phyloP scores from a whole-genome alignment of 1,140 invertebrate genomes.

The Scaptomyza pallida region DNA sequence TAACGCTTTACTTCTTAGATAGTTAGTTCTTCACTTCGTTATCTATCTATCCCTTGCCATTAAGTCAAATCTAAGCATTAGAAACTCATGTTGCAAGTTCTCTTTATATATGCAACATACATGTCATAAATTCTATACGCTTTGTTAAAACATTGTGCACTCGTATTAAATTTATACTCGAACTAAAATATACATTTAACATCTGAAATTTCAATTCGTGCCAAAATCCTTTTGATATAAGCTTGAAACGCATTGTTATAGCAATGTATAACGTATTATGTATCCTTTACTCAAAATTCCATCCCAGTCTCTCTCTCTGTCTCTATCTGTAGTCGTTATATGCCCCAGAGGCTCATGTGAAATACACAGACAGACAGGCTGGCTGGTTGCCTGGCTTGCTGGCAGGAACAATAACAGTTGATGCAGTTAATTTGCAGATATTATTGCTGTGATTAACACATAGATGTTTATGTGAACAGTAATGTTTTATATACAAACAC shows the following conservation, averaged over 20 bases:
- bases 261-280: background rate
- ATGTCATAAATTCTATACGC: background rate
- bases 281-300: background rate
- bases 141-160: background rate
- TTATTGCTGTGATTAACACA: constrained; percentile 83
- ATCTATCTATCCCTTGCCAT: too few species aligned
- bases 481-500: constrained; percentile 72
- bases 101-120: too few species aligned
- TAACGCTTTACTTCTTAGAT: too few species aligned
- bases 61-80: too few species aligned
- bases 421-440: constrained; percentile 78
- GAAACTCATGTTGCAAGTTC: too few species aligned
- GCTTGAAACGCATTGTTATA: background rate
- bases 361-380: constrained; percentile 2
- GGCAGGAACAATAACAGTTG: constrained; percentile 32
- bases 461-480: constrained; percentile 73
- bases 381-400: too few species aligned
- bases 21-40: too few species aligned
- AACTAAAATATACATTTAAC: background rate
- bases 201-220: background rate
- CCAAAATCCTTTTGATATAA: background rate
- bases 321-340: constrained; percentile 14
- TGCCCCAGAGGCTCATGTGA: constrained; percentile 38
- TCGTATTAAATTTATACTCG: too few species aligned
- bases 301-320: background rate